phyloP scores from a whole-genome alignment of 2,113 vertebrate genomes.

The Dicaeum eximium region DNA sequence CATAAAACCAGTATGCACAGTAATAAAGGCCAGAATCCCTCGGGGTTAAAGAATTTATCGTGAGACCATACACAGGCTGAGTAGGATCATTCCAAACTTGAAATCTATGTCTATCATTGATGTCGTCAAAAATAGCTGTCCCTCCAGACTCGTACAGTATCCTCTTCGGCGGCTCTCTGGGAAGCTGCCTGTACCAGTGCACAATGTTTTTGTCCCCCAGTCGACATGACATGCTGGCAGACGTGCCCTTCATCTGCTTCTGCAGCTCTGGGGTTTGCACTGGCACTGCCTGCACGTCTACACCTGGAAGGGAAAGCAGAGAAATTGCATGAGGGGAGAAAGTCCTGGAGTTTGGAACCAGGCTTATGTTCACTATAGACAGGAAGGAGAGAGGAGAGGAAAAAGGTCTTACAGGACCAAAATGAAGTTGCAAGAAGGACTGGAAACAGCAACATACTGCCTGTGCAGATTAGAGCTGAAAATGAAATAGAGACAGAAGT shows the following conservation, averaged over 20 bases:
- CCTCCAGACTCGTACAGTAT: accelerated
- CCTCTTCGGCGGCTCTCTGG: accelerated
- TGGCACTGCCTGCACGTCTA: not conserved
- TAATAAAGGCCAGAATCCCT: not conserved
- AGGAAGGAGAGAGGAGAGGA: not conserved
- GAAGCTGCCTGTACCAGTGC: slow-evolving; percentile 15
- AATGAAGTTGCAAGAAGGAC: not conserved
- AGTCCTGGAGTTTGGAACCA: not conserved
- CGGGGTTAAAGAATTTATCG: accelerated
- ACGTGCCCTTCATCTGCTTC: accelerated
- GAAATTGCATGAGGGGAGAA: not conserved
- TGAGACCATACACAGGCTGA: accelerated
- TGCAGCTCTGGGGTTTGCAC: not conserved
- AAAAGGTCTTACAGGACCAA: not conserved
- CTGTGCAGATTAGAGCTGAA: not conserved
- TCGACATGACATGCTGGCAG: accelerated
- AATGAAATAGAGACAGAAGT: not conserved
- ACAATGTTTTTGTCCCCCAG: accelerated
- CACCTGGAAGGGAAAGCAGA: not conserved
- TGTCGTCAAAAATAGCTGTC: accelerated
- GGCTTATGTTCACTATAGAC: accelerated
- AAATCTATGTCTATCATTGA: accelerated
- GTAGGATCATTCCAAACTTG: accelerated
- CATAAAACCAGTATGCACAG: not conserved
- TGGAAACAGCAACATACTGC: not conserved